A percentile compares a stretch with the other conserved stretches of the same genome.
phyloP scores from a whole-genome alignment of 2,888 invertebrate genomes.

The Xanthia icteritia region DNA sequence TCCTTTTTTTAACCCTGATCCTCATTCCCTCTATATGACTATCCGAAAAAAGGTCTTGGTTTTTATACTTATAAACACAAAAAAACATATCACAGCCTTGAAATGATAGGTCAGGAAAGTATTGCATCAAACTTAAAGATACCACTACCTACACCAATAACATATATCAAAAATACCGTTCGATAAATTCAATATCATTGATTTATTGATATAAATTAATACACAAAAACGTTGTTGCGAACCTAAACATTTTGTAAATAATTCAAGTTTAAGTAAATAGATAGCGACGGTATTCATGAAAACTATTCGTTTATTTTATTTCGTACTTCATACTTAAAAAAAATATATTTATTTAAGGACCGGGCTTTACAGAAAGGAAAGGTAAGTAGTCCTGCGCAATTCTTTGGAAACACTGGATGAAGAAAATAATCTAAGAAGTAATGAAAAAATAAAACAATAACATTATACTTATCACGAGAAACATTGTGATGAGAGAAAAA shows the following conservation, averaged over 20 bases:
- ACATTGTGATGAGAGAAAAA: neutral
- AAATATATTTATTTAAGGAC: too few species aligned
- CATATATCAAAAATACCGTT: slow-evolving; percentile 9
- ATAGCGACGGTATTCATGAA: slow-evolving; percentile 1
- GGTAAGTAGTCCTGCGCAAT: neutral
- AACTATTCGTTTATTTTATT: neutral
- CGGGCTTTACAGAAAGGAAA: neutral
- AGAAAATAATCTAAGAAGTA: neutral
- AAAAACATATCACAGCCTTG: too few species aligned
- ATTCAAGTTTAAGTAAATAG: slow-evolving; percentile 1
- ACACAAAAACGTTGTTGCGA: slow-evolving; percentile 12
- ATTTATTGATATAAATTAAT: slow-evolving; percentile 28
- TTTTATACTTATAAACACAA: neutral
- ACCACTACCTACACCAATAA: neutral
- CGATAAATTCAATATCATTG: slow-evolving; percentile 15
- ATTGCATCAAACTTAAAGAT: neutral
- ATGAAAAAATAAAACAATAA: neutral
- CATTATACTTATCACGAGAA: neutral
- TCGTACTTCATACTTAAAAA: too few species aligned
- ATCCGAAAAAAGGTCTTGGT: neutral
- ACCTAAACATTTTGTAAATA: slow-evolving; percentile 18
- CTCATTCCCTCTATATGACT: neutral
- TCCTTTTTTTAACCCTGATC: too few species aligned
- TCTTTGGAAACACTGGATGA: neutral
- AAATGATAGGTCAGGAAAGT: neutral